These are phyloP conservation scores for Gopherus evgoodei DNA, from an alignment of 2,113 vertebrate genomes.

Conservation along the genomic window DNA sequence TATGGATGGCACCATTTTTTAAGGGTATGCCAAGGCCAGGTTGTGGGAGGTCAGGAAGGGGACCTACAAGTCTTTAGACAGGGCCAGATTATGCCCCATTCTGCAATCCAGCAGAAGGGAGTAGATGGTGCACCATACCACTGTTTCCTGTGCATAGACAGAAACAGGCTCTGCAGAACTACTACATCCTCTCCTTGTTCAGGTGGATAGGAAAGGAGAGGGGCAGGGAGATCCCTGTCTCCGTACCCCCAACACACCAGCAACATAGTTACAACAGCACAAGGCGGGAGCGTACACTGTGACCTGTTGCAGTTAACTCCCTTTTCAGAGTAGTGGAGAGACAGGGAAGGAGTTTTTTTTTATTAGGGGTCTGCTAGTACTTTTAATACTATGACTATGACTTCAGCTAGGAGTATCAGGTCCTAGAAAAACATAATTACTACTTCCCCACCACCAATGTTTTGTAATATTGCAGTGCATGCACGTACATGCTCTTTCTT, in stretches of 20 bases:
- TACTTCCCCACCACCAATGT: background rate
- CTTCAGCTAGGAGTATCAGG: background rate
- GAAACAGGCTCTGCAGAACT: rapidly evolving
- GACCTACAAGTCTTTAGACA: rapidly evolving
- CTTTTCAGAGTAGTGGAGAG: background rate
- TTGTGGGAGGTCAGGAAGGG: background rate
- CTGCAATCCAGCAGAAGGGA: background rate
- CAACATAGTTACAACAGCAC: background rate
- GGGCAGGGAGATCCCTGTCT: background rate
- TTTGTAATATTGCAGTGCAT: background rate
- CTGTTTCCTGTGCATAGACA: rapidly evolving
- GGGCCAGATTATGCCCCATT: background rate
- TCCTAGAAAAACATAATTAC: background rate
- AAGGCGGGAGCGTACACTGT: background rate
- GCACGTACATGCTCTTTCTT: background rate
- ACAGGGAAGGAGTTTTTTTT: background rate
- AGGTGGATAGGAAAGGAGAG: background rate
- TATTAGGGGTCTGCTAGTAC: background rate
- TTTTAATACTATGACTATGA: background rate
- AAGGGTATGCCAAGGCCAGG: background rate
- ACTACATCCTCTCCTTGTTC: background rate
- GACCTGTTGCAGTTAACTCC: background rate
- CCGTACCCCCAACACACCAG: background rate
- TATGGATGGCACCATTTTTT: background rate
- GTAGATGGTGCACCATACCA: background rate